Evolutionary conservation across 2,113 vertebrate species (phyloP).

Genomic region (Phycodurus eques): DNA sequence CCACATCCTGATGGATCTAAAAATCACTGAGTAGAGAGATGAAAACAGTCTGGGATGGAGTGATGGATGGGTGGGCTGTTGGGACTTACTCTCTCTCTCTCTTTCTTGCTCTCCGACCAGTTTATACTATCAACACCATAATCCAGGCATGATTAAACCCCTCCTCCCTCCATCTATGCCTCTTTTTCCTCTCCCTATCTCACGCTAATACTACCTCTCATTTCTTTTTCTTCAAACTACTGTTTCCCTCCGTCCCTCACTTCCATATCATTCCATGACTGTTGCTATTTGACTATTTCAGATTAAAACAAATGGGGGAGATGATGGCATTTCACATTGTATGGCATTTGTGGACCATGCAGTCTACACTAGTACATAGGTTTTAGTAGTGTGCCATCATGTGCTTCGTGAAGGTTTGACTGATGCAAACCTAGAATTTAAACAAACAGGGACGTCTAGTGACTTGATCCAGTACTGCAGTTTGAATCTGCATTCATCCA

Average conservation of each 20-base stretch:
- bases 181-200: slow-evolving; percentile 25
- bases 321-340: not conserved
- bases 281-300: not conserved
- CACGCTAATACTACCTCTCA: slow-evolving; percentile 7
- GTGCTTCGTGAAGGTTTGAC: slow-evolving; percentile 61
- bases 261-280: slow-evolving; percentile 2
- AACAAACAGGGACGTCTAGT: slow-evolving; percentile 61
- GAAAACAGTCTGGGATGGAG: slow-evolving; percentile 6
- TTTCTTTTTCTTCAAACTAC: slow-evolving; percentile 33
- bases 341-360: not conserved
- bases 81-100: slow-evolving; percentile 45
- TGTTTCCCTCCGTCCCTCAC: slow-evolving; percentile 13
- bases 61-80: slow-evolving; percentile 16
- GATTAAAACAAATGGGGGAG: not conserved
- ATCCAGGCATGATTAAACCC: slow-evolving; percentile 73
- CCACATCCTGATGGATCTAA: slow-evolving; percentile 13
- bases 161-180: slow-evolving; percentile 55
- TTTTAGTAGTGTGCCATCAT: slow-evolving; percentile 59
- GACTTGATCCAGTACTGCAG: slow-evolving; percentile 26
- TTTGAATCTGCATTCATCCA: not conserved
- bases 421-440: slow-evolving; percentile 15
- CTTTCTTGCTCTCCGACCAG: slow-evolving; percentile 48
- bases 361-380: not conserved
- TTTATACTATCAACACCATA: slow-evolving; percentile 71
- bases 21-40: slow-evolving; percentile 10